A percentile compares a stretch with the other conserved stretches of the same genome.
These are phyloP conservation scores for Chondrilla cf. caribensis DNA, from an alignment of 37 sponge, comb jelly and placozoan species.

Conservation along the genomic window DNA sequence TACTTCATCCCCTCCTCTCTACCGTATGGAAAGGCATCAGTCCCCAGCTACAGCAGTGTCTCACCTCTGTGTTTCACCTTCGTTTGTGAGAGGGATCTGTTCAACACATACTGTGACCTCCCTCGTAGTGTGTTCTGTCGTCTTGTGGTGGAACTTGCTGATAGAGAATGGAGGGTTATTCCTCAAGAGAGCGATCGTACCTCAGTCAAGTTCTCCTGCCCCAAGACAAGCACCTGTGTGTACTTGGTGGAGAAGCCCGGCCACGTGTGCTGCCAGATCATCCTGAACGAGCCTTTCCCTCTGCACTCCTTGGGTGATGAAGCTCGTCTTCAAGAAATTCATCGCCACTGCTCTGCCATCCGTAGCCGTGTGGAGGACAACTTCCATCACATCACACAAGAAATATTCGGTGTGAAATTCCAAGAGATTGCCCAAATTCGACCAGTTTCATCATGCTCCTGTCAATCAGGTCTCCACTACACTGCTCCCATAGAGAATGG, in stretches of 20 bases:
- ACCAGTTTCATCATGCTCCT: too few relatives aligned
- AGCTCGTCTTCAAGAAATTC: too few relatives aligned
- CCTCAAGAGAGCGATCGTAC: not conserved
- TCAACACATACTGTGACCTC: not conserved
- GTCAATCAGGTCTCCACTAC: too few relatives aligned
- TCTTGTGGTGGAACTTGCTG: not conserved
- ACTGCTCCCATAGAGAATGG: too few relatives aligned
- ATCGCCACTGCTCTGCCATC: too few relatives aligned
- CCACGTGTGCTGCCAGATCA: not conserved
- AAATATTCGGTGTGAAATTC: too few relatives aligned
- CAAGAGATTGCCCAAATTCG: too few relatives aligned
- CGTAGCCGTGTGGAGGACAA: too few relatives aligned
- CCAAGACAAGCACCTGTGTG: too few relatives aligned
- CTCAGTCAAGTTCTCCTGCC: not conserved
- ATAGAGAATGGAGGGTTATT: not conserved
- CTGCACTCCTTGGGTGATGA: too few relatives aligned
- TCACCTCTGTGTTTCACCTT: not conserved
- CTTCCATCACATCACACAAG: too few relatives aligned
- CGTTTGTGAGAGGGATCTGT: not conserved
- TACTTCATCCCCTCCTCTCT: slow-evolving; percentile 12
- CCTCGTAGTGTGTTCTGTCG: slow-evolving; percentile 9
- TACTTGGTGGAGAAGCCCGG: not conserved
- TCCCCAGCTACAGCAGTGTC: not conserved
- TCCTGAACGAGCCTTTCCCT: too few relatives aligned
- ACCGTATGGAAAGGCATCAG: not conserved